Percentiles rank a stretch among this genome's conserved stretches.
Conservation (phyloP, 2,888 invertebrate species). For the Hipparchia sbordonii region DNA sequence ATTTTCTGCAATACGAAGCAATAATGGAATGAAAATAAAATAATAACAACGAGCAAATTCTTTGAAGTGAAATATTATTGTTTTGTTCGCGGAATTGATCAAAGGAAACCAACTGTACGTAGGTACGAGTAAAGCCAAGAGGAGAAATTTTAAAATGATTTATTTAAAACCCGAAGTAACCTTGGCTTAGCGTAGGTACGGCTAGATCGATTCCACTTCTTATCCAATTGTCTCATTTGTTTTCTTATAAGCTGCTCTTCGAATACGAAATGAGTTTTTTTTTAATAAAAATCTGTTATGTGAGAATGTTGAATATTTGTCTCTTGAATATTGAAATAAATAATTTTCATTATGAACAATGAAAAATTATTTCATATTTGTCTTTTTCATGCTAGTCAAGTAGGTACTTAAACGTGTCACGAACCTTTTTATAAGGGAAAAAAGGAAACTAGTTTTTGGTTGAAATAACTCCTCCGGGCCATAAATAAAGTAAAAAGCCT, state of each 20-base stretch:
- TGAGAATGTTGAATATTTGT: not conserved
- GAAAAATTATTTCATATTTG: not conserved
- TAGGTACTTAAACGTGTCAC: not conserved
- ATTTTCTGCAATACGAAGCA: slow-evolving; percentile 1
- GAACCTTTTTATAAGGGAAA: slow-evolving; percentile 16
- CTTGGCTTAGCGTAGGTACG: slow-evolving; percentile 48
- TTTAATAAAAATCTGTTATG: not conserved
- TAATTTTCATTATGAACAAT: not conserved
- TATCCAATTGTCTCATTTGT: slow-evolving; percentile 31
- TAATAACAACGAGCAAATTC: slow-evolving; percentile 4
- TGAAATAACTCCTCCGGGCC: slow-evolving; percentile 43
- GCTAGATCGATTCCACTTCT: slow-evolving; percentile 42
- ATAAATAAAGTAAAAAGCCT: slow-evolving; percentile 70
- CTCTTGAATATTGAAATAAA: not conserved
- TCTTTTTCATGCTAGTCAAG: not conserved
- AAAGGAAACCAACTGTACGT: slow-evolving; percentile 37
- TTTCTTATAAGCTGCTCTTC: slow-evolving; percentile 27
- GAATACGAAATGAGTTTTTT: not conserved
- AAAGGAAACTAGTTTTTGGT: slow-evolving; percentile 31
- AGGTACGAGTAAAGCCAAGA: slow-evolving; percentile 42
- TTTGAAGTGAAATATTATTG: slow-evolving; percentile 2
- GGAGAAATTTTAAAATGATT: slow-evolving; percentile 49
- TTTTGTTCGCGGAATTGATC: slow-evolving; percentile 40
- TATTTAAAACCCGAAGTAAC: slow-evolving; percentile 49
- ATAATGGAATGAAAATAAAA: slow-evolving; percentile 7